A percentile compares a stretch with the other conserved stretches of the same genome.
phyloP scores from a whole-genome alignment of 2,113 vertebrate genomes.

The Microcebus ravelobensis region DNA sequence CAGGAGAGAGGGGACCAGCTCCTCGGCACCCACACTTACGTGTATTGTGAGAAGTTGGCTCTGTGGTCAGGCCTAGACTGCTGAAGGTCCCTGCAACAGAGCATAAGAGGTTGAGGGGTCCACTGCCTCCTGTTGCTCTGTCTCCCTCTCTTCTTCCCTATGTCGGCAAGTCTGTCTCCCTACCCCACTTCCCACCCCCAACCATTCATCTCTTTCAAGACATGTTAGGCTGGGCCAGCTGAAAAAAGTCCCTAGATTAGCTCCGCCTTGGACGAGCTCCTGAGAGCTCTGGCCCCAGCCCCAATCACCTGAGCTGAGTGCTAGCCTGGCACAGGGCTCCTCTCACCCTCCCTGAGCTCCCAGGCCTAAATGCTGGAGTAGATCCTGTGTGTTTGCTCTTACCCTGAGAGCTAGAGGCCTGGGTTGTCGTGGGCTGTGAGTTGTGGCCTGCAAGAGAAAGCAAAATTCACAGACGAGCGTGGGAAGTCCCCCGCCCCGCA shows the following conservation, averaged over 20 bases:
- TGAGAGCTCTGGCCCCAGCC: not conserved
- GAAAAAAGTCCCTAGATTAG: not conserved
- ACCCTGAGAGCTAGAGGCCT: conserved; percentile 50
- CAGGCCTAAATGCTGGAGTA: not conserved
- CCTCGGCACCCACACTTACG: not conserved
- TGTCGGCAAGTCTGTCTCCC: not conserved
- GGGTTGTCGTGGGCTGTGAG: not conserved
- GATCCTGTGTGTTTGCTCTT: not conserved
- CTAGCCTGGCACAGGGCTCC: not conserved
- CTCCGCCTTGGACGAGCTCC: not conserved
- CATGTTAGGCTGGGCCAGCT: not conserved
- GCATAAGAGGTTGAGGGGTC: not conserved
- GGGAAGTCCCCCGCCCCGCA: not conserved
- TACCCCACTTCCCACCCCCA: not conserved
- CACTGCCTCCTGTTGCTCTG: not conserved
- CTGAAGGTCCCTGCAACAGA: conserved; percentile 53
- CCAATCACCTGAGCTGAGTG: not conserved
- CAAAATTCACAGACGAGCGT: not conserved
- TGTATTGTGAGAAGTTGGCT: not conserved
- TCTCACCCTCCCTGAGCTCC: not conserved
- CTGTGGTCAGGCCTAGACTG: not conserved
- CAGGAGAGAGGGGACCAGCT: too few species aligned
- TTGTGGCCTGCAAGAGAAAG: conserved; percentile 57
- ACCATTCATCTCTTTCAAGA: not conserved
- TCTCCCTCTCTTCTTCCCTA: not conserved